A percentile compares a stretch with the other conserved stretches of the same genome.
Evolutionary conservation across 2,888 invertebrate genomes (phyloP).

Genomic region (Oscheius sp.): DNA sequence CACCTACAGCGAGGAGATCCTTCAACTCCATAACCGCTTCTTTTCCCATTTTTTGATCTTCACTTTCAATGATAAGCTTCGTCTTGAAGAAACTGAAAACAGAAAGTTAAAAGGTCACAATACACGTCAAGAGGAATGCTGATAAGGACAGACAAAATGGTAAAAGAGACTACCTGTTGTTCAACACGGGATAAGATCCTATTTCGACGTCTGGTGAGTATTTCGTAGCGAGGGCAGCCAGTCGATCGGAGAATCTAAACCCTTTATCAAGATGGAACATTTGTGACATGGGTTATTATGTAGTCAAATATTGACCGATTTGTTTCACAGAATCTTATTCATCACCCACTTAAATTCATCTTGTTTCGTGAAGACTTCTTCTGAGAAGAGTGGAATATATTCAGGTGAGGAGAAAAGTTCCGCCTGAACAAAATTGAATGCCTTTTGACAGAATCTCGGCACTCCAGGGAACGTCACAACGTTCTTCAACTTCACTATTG

Average conservation of each 20-base stretch:
- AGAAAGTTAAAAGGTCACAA: constrained; percentile 1
- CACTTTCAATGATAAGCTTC: constrained; percentile 75
- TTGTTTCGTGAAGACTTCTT: constrained; percentile 69
- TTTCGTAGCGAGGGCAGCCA: constrained; percentile 73
- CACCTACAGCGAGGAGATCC: constrained; percentile 40
- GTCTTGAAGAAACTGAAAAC: constrained; percentile 74
- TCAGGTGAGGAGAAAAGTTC: constrained; percentile 59
- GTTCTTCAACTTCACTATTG: constrained; percentile 73
- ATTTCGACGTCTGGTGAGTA: constrained; percentile 74
- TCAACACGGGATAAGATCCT: constrained; percentile 76
- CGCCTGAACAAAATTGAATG: constrained; percentile 72
- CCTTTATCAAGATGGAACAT: background rate
- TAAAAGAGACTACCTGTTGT: constrained; percentile 71
- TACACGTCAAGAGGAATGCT: background rate
- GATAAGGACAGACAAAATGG: constrained; percentile 5
- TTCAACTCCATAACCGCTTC: constrained; percentile 42
- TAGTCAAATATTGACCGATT: too few species aligned
- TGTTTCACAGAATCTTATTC: too few species aligned
- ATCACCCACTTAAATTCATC: constrained; percentile 71
- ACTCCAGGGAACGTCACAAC: constrained; percentile 81
- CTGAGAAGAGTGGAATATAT: constrained; percentile 42
- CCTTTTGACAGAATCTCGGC: constrained; percentile 74
- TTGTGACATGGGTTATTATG: too few species aligned
- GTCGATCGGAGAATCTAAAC: constrained; percentile 70
- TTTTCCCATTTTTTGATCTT: constrained; percentile 56